These are phyloP conservation scores for Neoscelio sp. DNA, from an alignment of 2,888 invertebrate genomes.

Conservation along the genomic window DNA sequence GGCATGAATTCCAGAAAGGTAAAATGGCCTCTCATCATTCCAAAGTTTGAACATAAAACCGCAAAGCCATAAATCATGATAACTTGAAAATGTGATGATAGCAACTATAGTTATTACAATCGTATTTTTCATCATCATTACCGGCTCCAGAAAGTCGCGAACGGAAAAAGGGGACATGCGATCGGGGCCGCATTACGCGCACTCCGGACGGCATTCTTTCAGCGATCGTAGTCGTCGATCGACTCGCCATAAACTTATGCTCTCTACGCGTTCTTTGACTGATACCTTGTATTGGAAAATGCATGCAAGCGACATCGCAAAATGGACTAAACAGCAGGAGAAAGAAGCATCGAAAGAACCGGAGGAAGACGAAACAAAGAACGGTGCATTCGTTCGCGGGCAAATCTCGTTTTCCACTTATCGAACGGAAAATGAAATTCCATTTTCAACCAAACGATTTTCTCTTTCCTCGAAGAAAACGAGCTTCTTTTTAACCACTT, in stretches of 20 bases:
- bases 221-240: conserved; percentile 5
- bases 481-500: background rate
- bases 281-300: too few species aligned
- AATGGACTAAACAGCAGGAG: too few species aligned
- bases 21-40: too few species aligned
- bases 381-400: too few species aligned
- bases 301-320: too few species aligned
- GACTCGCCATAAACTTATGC: background rate
- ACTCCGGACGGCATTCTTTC: background rate
- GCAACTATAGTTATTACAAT: background rate
- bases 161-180: too few species aligned
- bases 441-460: conserved; percentile 13
- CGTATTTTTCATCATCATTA: too few species aligned
- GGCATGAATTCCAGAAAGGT: too few species aligned
- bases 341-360: background rate
- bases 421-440: conserved; percentile 5
- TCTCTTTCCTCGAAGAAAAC: background rate
- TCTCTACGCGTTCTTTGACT: conserved; percentile 6
- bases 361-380: background rate
- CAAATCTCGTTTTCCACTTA: conserved; percentile 7
- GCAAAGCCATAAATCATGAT: too few species aligned
- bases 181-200: background rate
- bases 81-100: too few species aligned
- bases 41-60: too few species aligned
- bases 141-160: background rate